A percentile compares a stretch with the other conserved stretches of the same genome.
These are phyloP conservation scores for Geotrupes spiniger DNA, from an alignment of 2,888 invertebrate species.

Conservation along the genomic window DNA sequence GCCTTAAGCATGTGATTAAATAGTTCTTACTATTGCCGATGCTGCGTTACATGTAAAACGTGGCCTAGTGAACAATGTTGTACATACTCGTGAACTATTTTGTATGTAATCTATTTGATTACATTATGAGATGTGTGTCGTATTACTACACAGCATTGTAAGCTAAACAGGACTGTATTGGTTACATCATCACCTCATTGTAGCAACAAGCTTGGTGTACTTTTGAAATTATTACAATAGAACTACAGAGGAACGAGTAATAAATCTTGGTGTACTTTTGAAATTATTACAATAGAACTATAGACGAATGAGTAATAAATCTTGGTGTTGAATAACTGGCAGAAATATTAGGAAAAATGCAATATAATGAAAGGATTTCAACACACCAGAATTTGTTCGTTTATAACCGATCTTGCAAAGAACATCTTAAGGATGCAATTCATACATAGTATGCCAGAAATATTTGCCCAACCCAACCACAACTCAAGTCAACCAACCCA, in stretches of 20 bases:
- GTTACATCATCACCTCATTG: constrained; percentile 9
- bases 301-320: constrained; percentile 9
- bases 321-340: constrained; percentile 10
- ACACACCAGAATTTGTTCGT: constrained; percentile 13
- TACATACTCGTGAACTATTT: too few relatives aligned
- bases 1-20: too few relatives aligned
- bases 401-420: constrained; percentile 9
- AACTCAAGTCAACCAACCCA: too few relatives aligned
- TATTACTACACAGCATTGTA: constrained; percentile 5
- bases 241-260: too few relatives aligned
- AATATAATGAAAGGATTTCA: constrained; percentile 14
- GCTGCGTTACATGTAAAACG: too few relatives aligned
- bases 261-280: too few relatives aligned
- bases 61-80: too few relatives aligned
- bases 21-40: too few relatives aligned
- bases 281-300: constrained; percentile 9
- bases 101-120: too few relatives aligned
- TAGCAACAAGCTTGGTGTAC: constrained; percentile 10
- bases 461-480: too few relatives aligned
- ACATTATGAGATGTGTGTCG: too few relatives aligned
- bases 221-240: constrained; percentile 8
- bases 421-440: background rate
- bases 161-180: constrained; percentile 1
- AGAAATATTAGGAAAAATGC: constrained; percentile 6
- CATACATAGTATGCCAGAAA: too few relatives aligned